Conservation (phyloP, 2,888 invertebrate species). For the Epirrhoe alternata region DNA sequence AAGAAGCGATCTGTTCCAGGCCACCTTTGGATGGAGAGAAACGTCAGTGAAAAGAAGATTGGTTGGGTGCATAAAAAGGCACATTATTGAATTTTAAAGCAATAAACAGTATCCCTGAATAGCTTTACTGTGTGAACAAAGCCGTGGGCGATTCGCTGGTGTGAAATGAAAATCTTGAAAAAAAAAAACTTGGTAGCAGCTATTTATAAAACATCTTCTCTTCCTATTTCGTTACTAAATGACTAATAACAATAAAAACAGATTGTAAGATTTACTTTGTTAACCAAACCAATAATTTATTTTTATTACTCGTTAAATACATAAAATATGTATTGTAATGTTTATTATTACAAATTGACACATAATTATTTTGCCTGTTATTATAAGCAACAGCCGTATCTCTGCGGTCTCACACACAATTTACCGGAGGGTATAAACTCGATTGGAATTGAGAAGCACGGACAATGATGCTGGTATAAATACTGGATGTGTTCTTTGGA, state of each 20-base stretch:
- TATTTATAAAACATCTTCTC: too few species aligned
- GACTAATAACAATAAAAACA: neutral
- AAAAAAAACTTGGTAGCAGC: too few species aligned
- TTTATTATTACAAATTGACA: conserved; percentile 34
- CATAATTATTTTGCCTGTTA: conserved; percentile 38
- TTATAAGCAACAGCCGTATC: conserved; percentile 46
- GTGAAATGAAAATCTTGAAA: too few species aligned
- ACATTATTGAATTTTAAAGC: too few species aligned
- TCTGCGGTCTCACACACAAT: conserved; percentile 75
- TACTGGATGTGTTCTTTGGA: conserved; percentile 29
- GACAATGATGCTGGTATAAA: conserved; percentile 48
- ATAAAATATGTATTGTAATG: conserved; percentile 24
- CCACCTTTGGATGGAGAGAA: too few species aligned
- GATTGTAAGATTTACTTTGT: conserved; percentile 7
- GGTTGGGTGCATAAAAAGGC: too few species aligned
- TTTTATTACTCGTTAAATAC: conserved; percentile 21
- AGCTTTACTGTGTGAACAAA: too few species aligned
- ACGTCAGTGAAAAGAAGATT: too few species aligned
- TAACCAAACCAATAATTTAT: conserved; percentile 19
- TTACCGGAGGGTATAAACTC: conserved; percentile 71
- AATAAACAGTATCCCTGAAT: too few species aligned
- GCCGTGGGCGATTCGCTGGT: too few species aligned
- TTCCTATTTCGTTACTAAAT: neutral
- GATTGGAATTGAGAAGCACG: conserved; percentile 58
- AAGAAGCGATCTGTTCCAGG: too few species aligned